These are phyloP conservation scores for Galago senegalensis DNA, from an alignment of 2,797 vertebrate genomes.

Conservation along the genomic window DNA sequence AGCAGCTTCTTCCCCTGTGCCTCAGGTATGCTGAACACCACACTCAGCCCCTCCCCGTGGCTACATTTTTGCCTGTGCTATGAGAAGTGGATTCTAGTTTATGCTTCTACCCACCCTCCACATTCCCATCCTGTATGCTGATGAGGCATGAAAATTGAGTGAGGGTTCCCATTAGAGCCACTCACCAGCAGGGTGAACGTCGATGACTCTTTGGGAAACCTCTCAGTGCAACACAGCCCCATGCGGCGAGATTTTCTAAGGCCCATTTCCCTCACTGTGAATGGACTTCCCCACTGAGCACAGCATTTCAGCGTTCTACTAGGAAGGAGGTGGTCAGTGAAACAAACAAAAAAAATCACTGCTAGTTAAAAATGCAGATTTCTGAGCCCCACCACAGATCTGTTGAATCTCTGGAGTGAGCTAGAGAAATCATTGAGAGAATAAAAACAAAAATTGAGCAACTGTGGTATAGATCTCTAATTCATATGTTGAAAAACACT, in stretches of 20 bases:
- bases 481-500: background rate
- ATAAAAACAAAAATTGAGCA: background rate
- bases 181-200: background rate
- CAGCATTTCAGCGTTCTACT: background rate
- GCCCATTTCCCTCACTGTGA: background rate
- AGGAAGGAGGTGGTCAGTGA: background rate
- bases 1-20: background rate
- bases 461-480: background rate
- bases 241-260: background rate
- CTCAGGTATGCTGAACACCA: background rate
- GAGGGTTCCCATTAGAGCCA: background rate
- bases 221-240: background rate
- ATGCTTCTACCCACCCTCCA: rapidly evolving
- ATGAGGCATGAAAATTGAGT: background rate
- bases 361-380: background rate
- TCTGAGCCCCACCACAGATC: background rate
- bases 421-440: background rate
- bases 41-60: rapidly evolving
- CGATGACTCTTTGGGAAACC: background rate
- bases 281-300: background rate
- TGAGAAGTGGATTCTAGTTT: background rate
- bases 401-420: background rate
- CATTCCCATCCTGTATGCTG: background rate
- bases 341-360: background rate
- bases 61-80: background rate